Percentiles rank a stretch among this genome's conserved stretches.
These are phyloP conservation scores for Cyprichromis sp. DNA, from an alignment of 2,113 vertebrate genomes.

Conservation along the genomic window DNA sequence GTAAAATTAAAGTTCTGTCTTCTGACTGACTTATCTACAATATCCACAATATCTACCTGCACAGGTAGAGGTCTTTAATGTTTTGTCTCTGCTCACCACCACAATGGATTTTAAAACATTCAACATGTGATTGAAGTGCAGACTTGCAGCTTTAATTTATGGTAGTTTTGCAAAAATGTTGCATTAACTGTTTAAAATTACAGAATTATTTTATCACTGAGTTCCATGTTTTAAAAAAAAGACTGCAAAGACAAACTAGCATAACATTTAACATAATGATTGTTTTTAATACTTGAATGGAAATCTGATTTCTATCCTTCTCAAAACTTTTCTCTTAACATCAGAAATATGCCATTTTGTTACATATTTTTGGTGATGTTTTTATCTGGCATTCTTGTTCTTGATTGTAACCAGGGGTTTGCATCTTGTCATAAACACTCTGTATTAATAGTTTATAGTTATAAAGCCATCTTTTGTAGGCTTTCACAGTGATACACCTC, in stretches of 20 bases:
- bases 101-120: neutral
- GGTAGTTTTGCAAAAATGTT: neutral
- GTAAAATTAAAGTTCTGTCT: neutral
- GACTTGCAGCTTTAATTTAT: neutral
- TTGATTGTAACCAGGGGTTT: neutral
- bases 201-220: neutral
- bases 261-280: neutral
- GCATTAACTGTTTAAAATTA: neutral
- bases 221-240: neutral
- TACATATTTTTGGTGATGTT: neutral
- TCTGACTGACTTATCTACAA: neutral
- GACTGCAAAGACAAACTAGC: neutral
- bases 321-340: neutral
- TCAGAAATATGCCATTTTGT: neutral
- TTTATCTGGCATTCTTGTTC: neutral
- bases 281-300: neutral
- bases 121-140: neutral
- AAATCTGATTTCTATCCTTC: neutral
- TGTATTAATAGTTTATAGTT: neutral
- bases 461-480: neutral
- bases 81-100: neutral
- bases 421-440: neutral
- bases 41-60: neutral
- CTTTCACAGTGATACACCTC: neutral
- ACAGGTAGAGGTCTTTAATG: neutral